These are phyloP conservation scores for Macropus fuliginosus DNA, from an alignment of 2,797 vertebrate genomes.

Conservation along the genomic window DNA sequence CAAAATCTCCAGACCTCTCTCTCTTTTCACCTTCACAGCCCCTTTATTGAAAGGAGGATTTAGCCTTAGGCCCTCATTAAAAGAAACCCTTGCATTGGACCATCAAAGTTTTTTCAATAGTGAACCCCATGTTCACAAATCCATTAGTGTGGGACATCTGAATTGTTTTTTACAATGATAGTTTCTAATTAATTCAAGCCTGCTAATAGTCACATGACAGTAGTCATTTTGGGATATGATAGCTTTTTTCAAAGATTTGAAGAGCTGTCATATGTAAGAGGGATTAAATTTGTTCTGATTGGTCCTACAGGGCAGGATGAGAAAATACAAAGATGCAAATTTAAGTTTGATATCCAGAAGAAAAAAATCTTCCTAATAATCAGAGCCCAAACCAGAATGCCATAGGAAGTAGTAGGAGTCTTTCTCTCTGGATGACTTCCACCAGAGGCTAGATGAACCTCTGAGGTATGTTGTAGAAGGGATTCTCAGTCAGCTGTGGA, in stretches of 20 bases:
- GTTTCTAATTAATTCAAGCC: neutral
- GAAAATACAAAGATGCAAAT: neutral
- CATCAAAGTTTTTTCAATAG: neutral
- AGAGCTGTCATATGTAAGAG: neutral
- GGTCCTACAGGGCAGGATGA: neutral
- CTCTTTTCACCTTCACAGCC: constrained; percentile 35
- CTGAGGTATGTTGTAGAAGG: neutral
- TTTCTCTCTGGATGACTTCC: neutral
- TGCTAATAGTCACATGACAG: neutral
- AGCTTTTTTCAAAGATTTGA: neutral
- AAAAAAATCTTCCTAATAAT: neutral
- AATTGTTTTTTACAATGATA: neutral
- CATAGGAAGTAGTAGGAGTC: neutral
- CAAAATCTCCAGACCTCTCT: neutral
- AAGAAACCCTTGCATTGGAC: neutral
- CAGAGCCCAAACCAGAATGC: neutral
- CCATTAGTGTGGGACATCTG: neutral
- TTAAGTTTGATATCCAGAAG: neutral
- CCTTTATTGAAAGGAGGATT: constrained; percentile 39
- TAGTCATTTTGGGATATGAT: neutral
- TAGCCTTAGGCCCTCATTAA: constrained; percentile 40
- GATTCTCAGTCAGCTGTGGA: neutral
- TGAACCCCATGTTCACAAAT: neutral
- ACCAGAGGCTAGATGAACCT: neutral
- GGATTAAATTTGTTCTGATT: neutral